Evolutionary conservation across 2,113 vertebrate species (phyloP).

Genomic region (Nipponia nippon): DNA sequence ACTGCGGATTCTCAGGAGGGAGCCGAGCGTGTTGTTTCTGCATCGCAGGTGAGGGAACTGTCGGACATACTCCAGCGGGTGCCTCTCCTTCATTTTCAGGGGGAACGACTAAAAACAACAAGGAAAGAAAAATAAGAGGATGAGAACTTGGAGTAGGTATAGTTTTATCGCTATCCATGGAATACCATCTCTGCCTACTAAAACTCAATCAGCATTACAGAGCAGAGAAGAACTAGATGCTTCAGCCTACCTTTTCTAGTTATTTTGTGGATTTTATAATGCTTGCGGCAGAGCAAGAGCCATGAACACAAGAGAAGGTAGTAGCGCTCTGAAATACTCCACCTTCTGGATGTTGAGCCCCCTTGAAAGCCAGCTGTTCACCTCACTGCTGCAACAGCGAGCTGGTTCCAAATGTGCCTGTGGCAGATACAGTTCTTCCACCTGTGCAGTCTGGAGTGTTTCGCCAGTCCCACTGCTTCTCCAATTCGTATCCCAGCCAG

Average conservation of each 20-base stretch:
- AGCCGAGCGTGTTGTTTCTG: constrained; percentile 79
- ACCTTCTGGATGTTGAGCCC: not conserved
- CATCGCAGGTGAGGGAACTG: constrained; percentile 92
- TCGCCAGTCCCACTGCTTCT: not conserved
- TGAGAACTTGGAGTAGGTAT: not conserved
- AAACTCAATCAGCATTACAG: not conserved
- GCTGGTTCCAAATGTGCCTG: rapidly evolving
- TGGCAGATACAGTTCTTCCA: not conserved
- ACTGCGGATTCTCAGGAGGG: constrained; percentile 89
- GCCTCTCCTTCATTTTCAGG: constrained; percentile 86
- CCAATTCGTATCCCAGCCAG: not conserved
- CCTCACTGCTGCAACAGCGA: not conserved
- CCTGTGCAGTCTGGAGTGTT: not conserved
- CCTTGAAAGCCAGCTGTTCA: not conserved
- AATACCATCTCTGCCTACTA: not conserved
- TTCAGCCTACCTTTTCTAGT: not conserved
- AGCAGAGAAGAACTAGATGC: not conserved
- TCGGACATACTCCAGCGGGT: constrained; percentile 83
- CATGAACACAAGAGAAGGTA: not conserved
- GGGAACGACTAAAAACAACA: constrained; percentile 80
- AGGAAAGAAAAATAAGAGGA: not conserved
- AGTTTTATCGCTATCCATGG: rapidly evolving
- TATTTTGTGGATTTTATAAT: not conserved
- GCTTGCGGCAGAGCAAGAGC: not conserved
- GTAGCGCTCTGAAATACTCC: not conserved